phyloP scores from a whole-genome alignment of 1,140 invertebrate genomes.

The Orchesella cincta region DNA sequence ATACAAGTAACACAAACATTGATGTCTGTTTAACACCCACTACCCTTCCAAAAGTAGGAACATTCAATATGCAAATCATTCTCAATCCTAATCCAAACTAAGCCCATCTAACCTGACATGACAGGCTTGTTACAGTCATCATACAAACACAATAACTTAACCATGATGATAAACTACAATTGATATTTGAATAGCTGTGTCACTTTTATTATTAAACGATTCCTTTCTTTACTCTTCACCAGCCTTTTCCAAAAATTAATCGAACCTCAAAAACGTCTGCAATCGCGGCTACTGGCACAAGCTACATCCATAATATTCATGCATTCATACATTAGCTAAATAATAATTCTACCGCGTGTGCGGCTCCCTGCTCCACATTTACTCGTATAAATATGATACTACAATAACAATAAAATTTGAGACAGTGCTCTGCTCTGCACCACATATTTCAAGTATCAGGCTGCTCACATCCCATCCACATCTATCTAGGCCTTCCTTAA shows the following conservation, averaged over 20 bases:
- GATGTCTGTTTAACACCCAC: conserved; percentile 10
- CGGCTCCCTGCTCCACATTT: no score
- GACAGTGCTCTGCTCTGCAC: no score
- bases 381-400: no score
- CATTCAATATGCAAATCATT: conserved; percentile 15
- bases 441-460: no score
- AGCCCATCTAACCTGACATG: background rate
- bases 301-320: no score
- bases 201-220: conserved; percentile 8
- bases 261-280: background rate
- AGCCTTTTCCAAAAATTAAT: conserved; percentile 12
- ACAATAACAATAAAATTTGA: no score
- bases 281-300: no score
- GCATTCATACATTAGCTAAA: no score
- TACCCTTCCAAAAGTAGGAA: no score
- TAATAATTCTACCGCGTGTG: no score
- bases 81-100: background rate
- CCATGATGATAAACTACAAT: background rate
- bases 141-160: background rate
- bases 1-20: background rate
- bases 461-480: no score
- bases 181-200: background rate
- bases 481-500: conserved; percentile 4
- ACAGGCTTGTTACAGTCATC: background rate
- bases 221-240: conserved; percentile 4